These are phyloP conservation scores for Patiria pectinifera DNA, from an alignment of 53 echinoderm and acorn worm species.

Conservation along the genomic window DNA sequence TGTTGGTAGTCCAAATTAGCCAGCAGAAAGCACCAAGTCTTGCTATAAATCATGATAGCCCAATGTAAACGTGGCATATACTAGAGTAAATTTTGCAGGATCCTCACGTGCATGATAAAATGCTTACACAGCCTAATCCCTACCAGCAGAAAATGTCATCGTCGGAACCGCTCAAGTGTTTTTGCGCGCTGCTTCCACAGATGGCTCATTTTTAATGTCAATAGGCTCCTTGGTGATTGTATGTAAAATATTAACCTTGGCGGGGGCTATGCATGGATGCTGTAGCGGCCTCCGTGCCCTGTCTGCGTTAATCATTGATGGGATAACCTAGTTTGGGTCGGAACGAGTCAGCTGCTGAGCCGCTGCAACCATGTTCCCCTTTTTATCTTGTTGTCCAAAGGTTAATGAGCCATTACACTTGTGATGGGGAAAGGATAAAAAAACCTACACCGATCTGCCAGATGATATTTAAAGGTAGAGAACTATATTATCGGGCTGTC, in stretches of 20 bases:
- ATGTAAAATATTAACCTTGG: slow-evolving; percentile 44
- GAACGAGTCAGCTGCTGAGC: slow-evolving; percentile 21
- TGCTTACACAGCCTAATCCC: background rate
- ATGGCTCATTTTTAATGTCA: slow-evolving; percentile 26
- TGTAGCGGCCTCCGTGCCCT: background rate
- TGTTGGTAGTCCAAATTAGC: too few relatives aligned
- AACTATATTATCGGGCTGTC: background rate
- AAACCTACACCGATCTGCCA: background rate
- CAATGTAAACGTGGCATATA: background rate
- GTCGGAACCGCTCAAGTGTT: background rate
- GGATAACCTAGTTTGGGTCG: slow-evolving; percentile 6
- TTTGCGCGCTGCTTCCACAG: background rate
- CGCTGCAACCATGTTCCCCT: background rate
- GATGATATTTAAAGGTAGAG: background rate
- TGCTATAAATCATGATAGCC: too few relatives aligned
- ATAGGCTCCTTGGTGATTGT: background rate
- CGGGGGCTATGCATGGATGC: background rate
- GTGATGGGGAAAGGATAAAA: background rate
- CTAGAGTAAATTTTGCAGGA: background rate
- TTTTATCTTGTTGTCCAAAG: slow-evolving; percentile 30
- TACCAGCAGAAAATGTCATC: background rate
- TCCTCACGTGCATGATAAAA: background rate
- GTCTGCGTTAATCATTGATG: slow-evolving; percentile 7
- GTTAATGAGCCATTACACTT: slow-evolving; percentile 37
- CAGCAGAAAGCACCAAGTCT: too few relatives aligned